Conservation (phyloP, 2,888 invertebrate genomes). For the Acleris holmiana region DNA sequence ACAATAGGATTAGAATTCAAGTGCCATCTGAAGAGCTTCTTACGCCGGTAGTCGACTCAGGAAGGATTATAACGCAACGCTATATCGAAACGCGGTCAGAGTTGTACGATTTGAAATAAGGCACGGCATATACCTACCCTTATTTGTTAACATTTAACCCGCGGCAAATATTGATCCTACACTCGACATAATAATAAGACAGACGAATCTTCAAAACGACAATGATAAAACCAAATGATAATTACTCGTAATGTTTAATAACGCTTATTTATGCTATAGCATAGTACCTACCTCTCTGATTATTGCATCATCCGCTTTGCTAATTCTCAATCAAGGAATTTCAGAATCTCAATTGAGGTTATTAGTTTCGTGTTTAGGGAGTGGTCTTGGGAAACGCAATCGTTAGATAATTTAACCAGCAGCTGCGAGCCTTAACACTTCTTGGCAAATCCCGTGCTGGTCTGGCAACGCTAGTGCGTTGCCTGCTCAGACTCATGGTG, state of each 20-base stretch:
- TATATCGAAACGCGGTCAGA: slow-evolving; percentile 73
- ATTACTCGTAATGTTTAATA: slow-evolving; percentile 1
- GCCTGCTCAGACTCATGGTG: no score
- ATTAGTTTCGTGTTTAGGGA: slow-evolving; percentile 11
- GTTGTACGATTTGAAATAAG: slow-evolving; percentile 72
- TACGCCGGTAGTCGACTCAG: slow-evolving; percentile 86
- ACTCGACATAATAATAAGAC: slow-evolving; percentile 4
- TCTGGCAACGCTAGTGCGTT: no score
- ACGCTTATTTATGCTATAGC: background rate
- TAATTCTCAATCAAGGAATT: no score
- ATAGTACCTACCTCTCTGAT: background rate
- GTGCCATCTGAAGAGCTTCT: slow-evolving; percentile 88
- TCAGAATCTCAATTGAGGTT: slow-evolving; percentile 24
- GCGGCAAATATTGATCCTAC: background rate
- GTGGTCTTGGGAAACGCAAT: background rate
- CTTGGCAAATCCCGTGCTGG: no score
- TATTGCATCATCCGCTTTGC: background rate
- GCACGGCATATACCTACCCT: slow-evolving; percentile 31
- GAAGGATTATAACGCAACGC: slow-evolving; percentile 74
- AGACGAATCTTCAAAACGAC: slow-evolving; percentile 9
- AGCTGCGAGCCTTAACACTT: no score
- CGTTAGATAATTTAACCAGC: no score
- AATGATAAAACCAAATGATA: slow-evolving; percentile 21
- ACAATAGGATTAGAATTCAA: slow-evolving; percentile 89
- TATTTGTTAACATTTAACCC: slow-evolving; percentile 8